Conservation (phyloP, 2,888 invertebrate species). For the Chorisops tibialis region DNA sequence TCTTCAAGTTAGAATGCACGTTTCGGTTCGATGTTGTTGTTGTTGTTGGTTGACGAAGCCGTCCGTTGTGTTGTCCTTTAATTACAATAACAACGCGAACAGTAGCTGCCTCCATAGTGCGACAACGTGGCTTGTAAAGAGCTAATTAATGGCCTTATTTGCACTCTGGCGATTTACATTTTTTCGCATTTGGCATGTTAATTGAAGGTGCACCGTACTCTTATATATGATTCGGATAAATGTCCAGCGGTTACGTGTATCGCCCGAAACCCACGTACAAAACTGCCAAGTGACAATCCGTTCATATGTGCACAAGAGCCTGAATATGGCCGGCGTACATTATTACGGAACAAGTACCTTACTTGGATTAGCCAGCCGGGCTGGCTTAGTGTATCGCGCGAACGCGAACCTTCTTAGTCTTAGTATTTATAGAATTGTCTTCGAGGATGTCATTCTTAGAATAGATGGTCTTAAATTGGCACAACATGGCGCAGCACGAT, state of each 20-base stretch:
- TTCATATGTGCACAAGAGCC: slow-evolving; percentile 6
- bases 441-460: slow-evolving; percentile 12
- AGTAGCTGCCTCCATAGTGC: slow-evolving; percentile 1
- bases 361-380: not conserved
- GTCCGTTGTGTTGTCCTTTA: slow-evolving; percentile 28
- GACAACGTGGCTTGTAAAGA: slow-evolving; percentile 30
- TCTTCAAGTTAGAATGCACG: too few relatives aligned
- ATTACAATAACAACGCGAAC: slow-evolving; percentile 24
- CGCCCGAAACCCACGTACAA: slow-evolving; percentile 14
- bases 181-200: slow-evolving; percentile 30
- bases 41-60: too few relatives aligned
- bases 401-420: not conserved
- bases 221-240: slow-evolving; percentile 15
- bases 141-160: slow-evolving; percentile 35
- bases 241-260: slow-evolving; percentile 16
- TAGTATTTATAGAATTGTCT: slow-evolving; percentile 20
- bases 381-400: not conserved
- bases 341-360: not conserved
- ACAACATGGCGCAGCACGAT: slow-evolving; percentile 3
- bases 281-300: slow-evolving; percentile 18
- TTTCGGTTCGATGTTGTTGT: too few relatives aligned
- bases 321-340: slow-evolving; percentile 13
- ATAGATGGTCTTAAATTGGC: slow-evolving; percentile 17
- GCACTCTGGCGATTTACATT: slow-evolving; percentile 32
- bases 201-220: slow-evolving; percentile 29